Percentiles rank a stretch among this genome's conserved stretches.
phyloP scores from a whole-genome alignment of 2,797 vertebrate genomes.

The Notolepis coatsorum region DNA sequence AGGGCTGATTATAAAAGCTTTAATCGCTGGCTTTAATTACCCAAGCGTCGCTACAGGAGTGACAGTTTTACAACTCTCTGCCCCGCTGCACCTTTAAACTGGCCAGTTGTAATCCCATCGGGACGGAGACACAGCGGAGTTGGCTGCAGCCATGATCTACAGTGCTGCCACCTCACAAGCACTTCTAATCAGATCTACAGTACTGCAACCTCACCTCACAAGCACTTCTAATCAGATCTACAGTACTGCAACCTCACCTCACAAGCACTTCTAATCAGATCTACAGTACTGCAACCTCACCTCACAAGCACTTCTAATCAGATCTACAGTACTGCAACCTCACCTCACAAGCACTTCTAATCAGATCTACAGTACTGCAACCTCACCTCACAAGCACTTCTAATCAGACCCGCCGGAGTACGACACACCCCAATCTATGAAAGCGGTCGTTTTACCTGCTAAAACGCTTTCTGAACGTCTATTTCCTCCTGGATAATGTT shows the following conservation, averaged over 20 bases:
- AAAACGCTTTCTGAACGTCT: slow-evolving; percentile 23
- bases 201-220: slow-evolving; percentile 55
- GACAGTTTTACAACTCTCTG: slow-evolving; percentile 69
- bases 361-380: slow-evolving; percentile 60
- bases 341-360: slow-evolving; percentile 60
- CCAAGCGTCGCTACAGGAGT: slow-evolving; percentile 57
- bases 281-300: slow-evolving; percentile 52
- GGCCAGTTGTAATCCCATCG: slow-evolving; percentile 62
- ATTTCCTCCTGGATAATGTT: slow-evolving; percentile 20
- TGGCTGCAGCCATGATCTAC: slow-evolving; percentile 51
- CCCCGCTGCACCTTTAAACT: slow-evolving; percentile 69
- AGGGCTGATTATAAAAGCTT: slow-evolving; percentile 78
- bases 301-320: slow-evolving; percentile 62
- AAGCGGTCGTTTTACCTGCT: slow-evolving; percentile 13
- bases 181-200: slow-evolving; percentile 61
- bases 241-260: slow-evolving; percentile 54
- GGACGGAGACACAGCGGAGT: slow-evolving; percentile 63
- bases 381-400: slow-evolving; percentile 59
- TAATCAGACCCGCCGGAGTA: slow-evolving; percentile 59
- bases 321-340: slow-evolving; percentile 55
- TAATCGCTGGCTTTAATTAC: slow-evolving; percentile 77
- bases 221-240: slow-evolving; percentile 61
- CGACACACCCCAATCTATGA: slow-evolving; percentile 32
- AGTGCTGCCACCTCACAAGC: slow-evolving; percentile 58
- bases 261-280: slow-evolving; percentile 63